Percentiles rank a stretch among this genome's conserved stretches.
Conservation (phyloP, 1,140 invertebrate genomes). For the Formica exsecta region DNA sequence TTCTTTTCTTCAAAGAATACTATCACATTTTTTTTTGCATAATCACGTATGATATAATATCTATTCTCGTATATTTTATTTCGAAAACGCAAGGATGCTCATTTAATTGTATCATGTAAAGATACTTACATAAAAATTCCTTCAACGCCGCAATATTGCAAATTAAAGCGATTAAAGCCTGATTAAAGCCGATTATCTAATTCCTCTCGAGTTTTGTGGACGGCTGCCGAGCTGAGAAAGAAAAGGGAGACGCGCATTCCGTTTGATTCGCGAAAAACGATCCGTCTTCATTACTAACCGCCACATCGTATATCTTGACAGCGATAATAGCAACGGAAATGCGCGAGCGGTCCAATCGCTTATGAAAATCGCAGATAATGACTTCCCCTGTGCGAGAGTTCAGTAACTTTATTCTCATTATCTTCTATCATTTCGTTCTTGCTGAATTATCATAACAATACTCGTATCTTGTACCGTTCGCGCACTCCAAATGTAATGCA, state of each 20-base stretch:
- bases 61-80: neutral
- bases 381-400: neutral
- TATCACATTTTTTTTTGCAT: neutral
- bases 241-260: constrained; percentile 64
- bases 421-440: constrained; percentile 21
- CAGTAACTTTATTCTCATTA: constrained; percentile 53
- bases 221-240: neutral
- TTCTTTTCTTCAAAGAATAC: neutral
- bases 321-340: constrained; percentile 62
- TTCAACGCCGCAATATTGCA: constrained; percentile 19
- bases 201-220: constrained; percentile 13
- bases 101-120: too few relatives aligned
- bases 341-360: constrained; percentile 49
- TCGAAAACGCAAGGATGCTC: neutral
- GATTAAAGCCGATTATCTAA: constrained; percentile 52
- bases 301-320: constrained; percentile 52
- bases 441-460: constrained; percentile 48
- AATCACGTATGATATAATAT: neutral
- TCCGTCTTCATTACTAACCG: constrained; percentile 76
- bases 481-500: neutral
- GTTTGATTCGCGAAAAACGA: constrained; percentile 72
- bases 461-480: neutral
- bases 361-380: constrained; percentile 62
- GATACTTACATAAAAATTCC: too few relatives aligned
- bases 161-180: constrained; percentile 77